These are phyloP conservation scores for Cynodonichthys magdalenae DNA, from an alignment of 2,797 vertebrate genomes.

Conservation along the genomic window DNA sequence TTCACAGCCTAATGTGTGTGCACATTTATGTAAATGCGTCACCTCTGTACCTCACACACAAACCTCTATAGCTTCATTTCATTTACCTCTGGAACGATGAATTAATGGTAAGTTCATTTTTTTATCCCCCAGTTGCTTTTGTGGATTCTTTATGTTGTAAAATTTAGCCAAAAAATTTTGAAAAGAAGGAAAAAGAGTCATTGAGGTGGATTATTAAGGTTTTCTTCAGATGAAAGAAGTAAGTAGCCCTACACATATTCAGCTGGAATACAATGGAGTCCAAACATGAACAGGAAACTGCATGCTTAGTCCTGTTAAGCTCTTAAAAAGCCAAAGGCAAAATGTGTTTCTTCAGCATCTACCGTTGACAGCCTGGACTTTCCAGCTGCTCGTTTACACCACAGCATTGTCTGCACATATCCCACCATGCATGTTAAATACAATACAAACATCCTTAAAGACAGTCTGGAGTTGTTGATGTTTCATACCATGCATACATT, in stretches of 20 bases:
- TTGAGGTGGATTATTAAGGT: conserved; percentile 21
- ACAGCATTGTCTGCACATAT: conserved; percentile 29
- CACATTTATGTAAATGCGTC: conserved; percentile 4
- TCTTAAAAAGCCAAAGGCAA: conserved; percentile 27
- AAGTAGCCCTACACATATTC: conserved; percentile 22
- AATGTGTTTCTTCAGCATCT: conserved; percentile 9
- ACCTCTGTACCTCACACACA: conserved; percentile 4
- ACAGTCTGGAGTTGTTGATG: not conserved
- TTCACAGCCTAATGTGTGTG: conserved; percentile 23
- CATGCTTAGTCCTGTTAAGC: conserved; percentile 14
- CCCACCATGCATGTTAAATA: conserved; percentile 35
- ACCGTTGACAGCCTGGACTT: conserved; percentile 33
- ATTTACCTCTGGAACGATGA: conserved; percentile 20
- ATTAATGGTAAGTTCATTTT: conserved; percentile 59
- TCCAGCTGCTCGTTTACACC: conserved; percentile 29
- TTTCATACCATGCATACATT: conserved; percentile 1
- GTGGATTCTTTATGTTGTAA: not conserved
- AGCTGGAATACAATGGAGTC: conserved; percentile 6
- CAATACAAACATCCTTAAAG: conserved; percentile 30
- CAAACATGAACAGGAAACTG: conserved; percentile 16
- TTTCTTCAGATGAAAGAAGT: conserved; percentile 28
- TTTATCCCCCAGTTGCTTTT: conserved; percentile 6
- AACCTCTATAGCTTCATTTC: conserved; percentile 1
- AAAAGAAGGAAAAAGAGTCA: not conserved
- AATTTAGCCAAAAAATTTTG: conserved; percentile 1